phyloP scores from a whole-genome alignment of 2,888 invertebrate species.

The Phengaris arion region DNA sequence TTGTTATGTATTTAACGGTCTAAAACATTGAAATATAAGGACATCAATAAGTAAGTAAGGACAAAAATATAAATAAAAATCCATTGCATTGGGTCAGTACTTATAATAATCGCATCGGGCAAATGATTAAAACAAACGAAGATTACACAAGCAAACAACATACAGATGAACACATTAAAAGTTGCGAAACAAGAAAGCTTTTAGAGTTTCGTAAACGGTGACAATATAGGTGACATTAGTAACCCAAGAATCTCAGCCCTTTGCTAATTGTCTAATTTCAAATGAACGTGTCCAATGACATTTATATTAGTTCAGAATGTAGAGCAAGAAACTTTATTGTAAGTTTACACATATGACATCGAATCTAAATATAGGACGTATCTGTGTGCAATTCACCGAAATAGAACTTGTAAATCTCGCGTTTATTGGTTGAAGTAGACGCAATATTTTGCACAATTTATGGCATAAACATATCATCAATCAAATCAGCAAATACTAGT shows the following conservation, averaged over 20 bases:
- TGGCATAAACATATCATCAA: background rate
- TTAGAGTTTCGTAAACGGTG: slow-evolving; percentile 51
- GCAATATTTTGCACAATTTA: slow-evolving; percentile 1
- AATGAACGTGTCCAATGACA: slow-evolving; percentile 3
- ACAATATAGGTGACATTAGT: slow-evolving; percentile 42
- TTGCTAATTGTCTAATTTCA: background rate
- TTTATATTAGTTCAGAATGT: background rate
- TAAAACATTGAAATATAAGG: background rate
- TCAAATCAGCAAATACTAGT: background rate
- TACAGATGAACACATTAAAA: slow-evolving; percentile 47
- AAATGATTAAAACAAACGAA: slow-evolving; percentile 51
- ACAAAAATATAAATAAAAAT: background rate
- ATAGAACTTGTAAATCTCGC: slow-evolving; percentile 11
- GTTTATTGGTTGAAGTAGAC: background rate
- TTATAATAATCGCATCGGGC: background rate
- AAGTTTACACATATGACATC: slow-evolving; percentile 4
- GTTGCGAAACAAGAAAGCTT: slow-evolving; percentile 62
- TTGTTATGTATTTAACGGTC: too few species aligned
- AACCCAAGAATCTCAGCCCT: slow-evolving; percentile 40
- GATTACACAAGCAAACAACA: slow-evolving; percentile 58
- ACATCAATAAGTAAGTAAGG: background rate
- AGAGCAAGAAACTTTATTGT: slow-evolving; percentile 14
- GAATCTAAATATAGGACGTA: slow-evolving; percentile 9
- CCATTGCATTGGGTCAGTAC: background rate
- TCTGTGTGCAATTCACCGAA: slow-evolving; percentile 2